Base-by-base conservation (phyloP, 2,113 vertebrate genomes). In the Rafetus swinhoei region DNA sequence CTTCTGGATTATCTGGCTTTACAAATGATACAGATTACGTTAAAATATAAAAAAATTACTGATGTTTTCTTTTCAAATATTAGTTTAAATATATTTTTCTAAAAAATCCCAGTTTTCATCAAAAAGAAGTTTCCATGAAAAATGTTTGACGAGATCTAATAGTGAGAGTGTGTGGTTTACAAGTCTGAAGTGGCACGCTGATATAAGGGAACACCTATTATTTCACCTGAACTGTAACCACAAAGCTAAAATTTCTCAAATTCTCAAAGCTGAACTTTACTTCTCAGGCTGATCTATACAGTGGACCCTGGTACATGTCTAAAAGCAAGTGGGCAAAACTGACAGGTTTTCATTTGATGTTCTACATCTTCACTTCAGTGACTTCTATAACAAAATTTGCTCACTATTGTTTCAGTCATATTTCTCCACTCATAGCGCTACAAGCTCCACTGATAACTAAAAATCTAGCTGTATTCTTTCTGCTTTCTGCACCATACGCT, bases 41-140 rank as follows among this genome's bases (percentile, higher is more conserved):
- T 54, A 11, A 59, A 62, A 90, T n/a, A 85, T 59, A 56, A 0
- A 45, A 45, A 45, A 45, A 45, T 7, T 45, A 54, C 2, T 80
- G n/a, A 81, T 29, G n/a, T 1, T 4, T 79, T 65, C 74, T 62
- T 82, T 6, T 76, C 2, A 62, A 54, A 60, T 77, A 50, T 2
- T 2, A 3, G 0, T 0, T 19, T 9, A 50, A 88, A 81, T 82
- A 50, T 76, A 45, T 82, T 3, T 0, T 11, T 32, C 5, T 69
- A 19, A 69, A 32, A 69, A 69, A 69, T 15, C 29, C 29, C 1
- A 79, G 56, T 82, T 93, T 25, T 84, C 53, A 8, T 8, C 39
- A 88, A 82, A 89, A 3, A 53, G 27, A 77, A 93, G 54, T 74
- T 4, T 6, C 87, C 1, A 62, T n/a, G 13, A 45, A 39, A 13